phyloP scores from a whole-genome alignment of 2,888 invertebrate genomes.

The Cosmia pyralina region DNA sequence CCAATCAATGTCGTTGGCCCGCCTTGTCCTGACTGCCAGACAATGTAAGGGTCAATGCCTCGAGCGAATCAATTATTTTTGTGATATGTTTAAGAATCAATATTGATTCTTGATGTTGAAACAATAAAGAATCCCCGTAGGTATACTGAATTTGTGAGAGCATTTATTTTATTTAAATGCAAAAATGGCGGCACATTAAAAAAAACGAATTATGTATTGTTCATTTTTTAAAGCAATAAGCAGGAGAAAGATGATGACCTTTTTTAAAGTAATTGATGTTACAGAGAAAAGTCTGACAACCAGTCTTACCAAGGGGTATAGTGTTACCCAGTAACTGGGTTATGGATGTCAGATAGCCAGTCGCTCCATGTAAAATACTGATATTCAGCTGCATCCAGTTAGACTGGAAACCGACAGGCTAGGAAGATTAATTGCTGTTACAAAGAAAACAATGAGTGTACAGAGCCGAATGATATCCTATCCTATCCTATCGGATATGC shows the following conservation, averaged over 20 bases:
- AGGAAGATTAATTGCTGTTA: not conserved
- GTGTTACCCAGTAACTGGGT: not conserved
- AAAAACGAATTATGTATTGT: not conserved
- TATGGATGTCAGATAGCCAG: not conserved
- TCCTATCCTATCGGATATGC: too few species aligned
- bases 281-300: not conserved
- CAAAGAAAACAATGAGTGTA: not conserved
- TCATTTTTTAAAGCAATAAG: not conserved
- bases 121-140: not conserved
- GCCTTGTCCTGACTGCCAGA: constrained; percentile 13
- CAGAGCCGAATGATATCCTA: too few species aligned
- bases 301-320: not conserved
- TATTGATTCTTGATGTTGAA: not conserved
- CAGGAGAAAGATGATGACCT: not conserved
- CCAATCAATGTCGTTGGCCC: constrained; percentile 24
- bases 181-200: not conserved
- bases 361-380: not conserved
- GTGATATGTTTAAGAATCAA: not conserved
- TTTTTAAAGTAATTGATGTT: not conserved
- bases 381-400: not conserved
- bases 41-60: constrained; percentile 41
- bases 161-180: not conserved
- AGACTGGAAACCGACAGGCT: not conserved
- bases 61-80: constrained; percentile 8
- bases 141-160: not conserved